Conservation (phyloP, 2,888 invertebrate species). For the Pristionchus japonicus region DNA sequence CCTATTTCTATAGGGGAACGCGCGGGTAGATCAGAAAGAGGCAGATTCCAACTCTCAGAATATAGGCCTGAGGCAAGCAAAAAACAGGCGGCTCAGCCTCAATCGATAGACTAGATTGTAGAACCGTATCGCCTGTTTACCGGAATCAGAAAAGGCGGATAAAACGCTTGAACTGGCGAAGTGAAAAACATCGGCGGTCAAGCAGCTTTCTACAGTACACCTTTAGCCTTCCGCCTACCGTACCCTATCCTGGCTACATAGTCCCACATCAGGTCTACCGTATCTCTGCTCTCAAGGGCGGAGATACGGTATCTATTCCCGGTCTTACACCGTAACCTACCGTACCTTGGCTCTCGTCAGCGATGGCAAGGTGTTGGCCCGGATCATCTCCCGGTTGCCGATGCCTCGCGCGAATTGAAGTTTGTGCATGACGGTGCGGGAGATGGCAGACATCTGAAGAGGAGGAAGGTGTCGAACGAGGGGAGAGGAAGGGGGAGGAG, state of each 20-base stretch:
- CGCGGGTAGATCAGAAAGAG: neutral
- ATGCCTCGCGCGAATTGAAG: slow-evolving; percentile 69
- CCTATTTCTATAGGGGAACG: neutral
- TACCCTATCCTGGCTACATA: neutral
- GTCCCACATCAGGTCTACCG: too few relatives aligned
- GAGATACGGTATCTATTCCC: too few relatives aligned
- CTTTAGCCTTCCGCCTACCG: too few relatives aligned
- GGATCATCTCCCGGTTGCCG: slow-evolving; percentile 64
- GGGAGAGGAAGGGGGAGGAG: slow-evolving; percentile 20
- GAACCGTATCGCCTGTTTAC: too few relatives aligned
- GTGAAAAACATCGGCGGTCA: too few relatives aligned
- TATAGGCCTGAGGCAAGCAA: too few relatives aligned
- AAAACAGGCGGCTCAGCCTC: too few relatives aligned
- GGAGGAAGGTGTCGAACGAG: neutral
- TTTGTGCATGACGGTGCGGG: slow-evolving; percentile 68
- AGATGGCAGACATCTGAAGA: slow-evolving; percentile 55
- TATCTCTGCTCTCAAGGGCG: too few relatives aligned
- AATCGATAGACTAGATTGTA: too few relatives aligned
- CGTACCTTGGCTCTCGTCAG: slow-evolving; percentile 65
- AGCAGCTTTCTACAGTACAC: too few relatives aligned
- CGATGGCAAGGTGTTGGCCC: slow-evolving; percentile 65
- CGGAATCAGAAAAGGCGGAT: too few relatives aligned
- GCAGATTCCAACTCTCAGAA: neutral
- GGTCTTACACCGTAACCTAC: neutral
- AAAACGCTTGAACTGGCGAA: too few relatives aligned